Base-by-base conservation (phyloP, 1,140 invertebrate species). In the Heliconius nattereri region DNA sequence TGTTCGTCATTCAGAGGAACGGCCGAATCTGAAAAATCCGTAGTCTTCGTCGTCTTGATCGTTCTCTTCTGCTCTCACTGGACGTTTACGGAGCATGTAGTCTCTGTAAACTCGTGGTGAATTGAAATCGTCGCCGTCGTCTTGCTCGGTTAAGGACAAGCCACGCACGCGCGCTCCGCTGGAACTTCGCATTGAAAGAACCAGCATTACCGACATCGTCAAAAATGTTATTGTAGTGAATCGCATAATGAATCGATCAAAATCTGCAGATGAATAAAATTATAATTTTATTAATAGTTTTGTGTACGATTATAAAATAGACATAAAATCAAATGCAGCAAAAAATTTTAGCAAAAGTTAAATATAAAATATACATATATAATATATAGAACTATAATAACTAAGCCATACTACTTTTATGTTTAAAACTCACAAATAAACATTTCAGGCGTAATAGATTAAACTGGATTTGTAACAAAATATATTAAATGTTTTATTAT, bases 31-130 rank as follows among this genome's bases (percentile, higher is more conserved):
- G 89, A 97, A 94, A 86, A 97, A 96, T 2, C 96, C 96, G 80
- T 97, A 97, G 85, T 97, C 96, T 83, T 97, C 96, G 84, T 97
- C 96, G 84, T 96, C 96, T 40, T 95, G 86, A 80, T 96, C 95
- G 54, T 60, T 60, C 13, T 66, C 60, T 78, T 95, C 94, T 7
- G 91, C 90, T 32, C 96, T 94, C 76, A 95, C 95, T 1, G 83
- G 80, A 8, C 96, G 95, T 81, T 95, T 96, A 81, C 96, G 90
- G 76, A 96, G 95, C 9, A 96, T 96, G 84, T 96, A 97, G 84
- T 97, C 96, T 49, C 96, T 95, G 78, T 95, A 95, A 78, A 94
- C 86, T 29, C 95, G 94, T 78, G 96, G 96, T 9, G 94, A 94
- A 32, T 95, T 91, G 40, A 95, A 90, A 19, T 95, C 91, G 37